phyloP scores from a whole-genome alignment of 2,888 invertebrate species.

The Blastobasis adustella region DNA sequence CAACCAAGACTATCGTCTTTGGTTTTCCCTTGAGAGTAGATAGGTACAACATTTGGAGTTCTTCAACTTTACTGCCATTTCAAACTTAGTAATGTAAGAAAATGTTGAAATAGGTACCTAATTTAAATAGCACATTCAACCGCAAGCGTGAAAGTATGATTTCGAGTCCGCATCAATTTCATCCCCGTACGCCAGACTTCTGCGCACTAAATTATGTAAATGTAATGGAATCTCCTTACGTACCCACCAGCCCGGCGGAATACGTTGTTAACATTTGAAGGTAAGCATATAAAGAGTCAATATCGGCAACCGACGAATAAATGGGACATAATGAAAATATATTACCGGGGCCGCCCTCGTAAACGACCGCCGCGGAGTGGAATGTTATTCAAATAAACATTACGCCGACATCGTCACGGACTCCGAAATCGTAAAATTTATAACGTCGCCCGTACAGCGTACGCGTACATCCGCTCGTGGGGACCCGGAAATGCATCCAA shows the following conservation, averaged over 20 bases:
- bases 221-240: slow-evolving; percentile 35
- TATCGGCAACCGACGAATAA: slow-evolving; percentile 55
- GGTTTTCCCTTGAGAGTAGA: too few species aligned
- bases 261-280: slow-evolving; percentile 52
- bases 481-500: too few species aligned
- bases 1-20: too few species aligned
- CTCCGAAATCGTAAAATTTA: slow-evolving; percentile 56
- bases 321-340: slow-evolving; percentile 66
- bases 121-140: too few species aligned
- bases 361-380: slow-evolving; percentile 46
- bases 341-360: slow-evolving; percentile 51
- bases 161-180: too few species aligned
- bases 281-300: slow-evolving; percentile 56
- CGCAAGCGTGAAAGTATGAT: too few species aligned
- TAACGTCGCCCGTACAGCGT: slow-evolving; percentile 34
- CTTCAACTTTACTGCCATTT: too few species aligned
- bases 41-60: too few species aligned
- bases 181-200: too few species aligned
- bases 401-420: slow-evolving; percentile 49
- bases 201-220: too few species aligned
- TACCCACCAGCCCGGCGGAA: slow-evolving; percentile 32
- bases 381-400: slow-evolving; percentile 63
- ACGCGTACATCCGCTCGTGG: slow-evolving; percentile 18
- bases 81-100: too few species aligned
- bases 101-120: too few species aligned